Conservation (phyloP, 2,113 vertebrate species). For the Sylvilagus bachmani region DNA sequence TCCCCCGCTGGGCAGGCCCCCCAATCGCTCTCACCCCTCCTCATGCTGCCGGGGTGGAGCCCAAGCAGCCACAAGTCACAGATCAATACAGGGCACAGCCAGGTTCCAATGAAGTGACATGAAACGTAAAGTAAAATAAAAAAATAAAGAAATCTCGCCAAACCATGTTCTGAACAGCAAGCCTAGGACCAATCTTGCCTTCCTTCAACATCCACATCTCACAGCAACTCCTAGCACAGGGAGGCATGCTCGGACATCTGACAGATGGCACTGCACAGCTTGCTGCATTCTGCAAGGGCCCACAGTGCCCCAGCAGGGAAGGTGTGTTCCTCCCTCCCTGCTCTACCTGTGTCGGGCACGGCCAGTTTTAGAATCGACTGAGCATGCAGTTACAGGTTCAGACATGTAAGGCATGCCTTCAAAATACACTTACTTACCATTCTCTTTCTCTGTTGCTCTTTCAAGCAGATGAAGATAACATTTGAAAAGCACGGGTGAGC, state of each 20-base stretch:
- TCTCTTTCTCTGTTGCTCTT: no score
- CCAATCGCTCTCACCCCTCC: not conserved
- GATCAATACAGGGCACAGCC: no score
- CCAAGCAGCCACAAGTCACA: no score
- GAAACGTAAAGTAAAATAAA: not conserved
- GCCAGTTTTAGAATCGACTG: no score
- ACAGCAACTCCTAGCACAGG: not conserved
- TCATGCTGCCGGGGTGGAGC: not conserved
- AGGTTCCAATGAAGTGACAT: not conserved
- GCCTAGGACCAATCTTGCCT: not conserved
- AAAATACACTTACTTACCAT: not conserved
- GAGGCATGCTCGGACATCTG: not conserved
- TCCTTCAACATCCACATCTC: not conserved
- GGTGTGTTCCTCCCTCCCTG: not conserved
- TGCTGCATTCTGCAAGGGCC: not conserved
- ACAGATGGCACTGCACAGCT: not conserved
- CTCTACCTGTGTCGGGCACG: not conserved
- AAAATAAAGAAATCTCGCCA: not conserved
- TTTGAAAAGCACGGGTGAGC: no score
- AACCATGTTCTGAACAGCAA: not conserved
- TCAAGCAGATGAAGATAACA: no score
- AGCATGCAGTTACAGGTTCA: not conserved
- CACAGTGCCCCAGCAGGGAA: not conserved
- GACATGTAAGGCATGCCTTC: not conserved
- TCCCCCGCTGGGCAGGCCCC: not conserved